These are phyloP conservation scores for Drosophila trapezifrons DNA, from an alignment of 1,140 invertebrate genomes.

Conservation along the genomic window DNA sequence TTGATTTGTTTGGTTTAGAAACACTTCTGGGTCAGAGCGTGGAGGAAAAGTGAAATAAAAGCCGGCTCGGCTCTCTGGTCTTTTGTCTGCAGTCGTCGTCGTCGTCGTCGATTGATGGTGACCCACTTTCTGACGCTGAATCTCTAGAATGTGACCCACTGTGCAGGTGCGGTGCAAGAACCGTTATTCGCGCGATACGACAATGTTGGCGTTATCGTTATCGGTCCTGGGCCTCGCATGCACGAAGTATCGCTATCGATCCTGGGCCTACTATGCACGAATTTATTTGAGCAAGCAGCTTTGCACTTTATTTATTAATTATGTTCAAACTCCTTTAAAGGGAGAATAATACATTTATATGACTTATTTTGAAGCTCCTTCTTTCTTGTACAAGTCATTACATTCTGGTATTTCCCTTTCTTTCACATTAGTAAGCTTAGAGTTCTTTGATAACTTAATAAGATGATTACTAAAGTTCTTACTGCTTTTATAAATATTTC, in stretches of 20 bases:
- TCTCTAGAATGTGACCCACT: slow-evolving; percentile 42
- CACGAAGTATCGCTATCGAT: not conserved
- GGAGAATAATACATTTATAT: not conserved
- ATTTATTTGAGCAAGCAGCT: not conserved
- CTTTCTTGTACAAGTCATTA: not conserved
- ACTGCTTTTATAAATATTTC: not conserved
- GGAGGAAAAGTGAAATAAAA: slow-evolving; percentile 61
- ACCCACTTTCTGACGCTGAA: slow-evolving; percentile 28
- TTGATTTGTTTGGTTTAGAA: slow-evolving; percentile 63
- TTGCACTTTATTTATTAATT: too few species aligned
- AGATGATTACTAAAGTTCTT: too few species aligned
- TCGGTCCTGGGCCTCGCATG: not conserved
- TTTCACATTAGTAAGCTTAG: too few species aligned
- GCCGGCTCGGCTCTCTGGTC: slow-evolving; percentile 14
- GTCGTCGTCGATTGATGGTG: slow-evolving; percentile 12
- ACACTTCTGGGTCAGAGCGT: slow-evolving; percentile 62
- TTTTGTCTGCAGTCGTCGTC: slow-evolving; percentile 29
- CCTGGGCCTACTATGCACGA: not conserved
- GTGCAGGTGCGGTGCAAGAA: slow-evolving; percentile 16
- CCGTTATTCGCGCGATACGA: not conserved
- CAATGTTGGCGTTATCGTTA: not conserved
- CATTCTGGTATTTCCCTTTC: not conserved
- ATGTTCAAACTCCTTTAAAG: not conserved
- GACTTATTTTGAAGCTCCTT: too few species aligned
- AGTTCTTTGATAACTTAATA: too few species aligned